Conservation (phyloP, 2,113 vertebrate species). For the Urocynchramus pylzowi region DNA sequence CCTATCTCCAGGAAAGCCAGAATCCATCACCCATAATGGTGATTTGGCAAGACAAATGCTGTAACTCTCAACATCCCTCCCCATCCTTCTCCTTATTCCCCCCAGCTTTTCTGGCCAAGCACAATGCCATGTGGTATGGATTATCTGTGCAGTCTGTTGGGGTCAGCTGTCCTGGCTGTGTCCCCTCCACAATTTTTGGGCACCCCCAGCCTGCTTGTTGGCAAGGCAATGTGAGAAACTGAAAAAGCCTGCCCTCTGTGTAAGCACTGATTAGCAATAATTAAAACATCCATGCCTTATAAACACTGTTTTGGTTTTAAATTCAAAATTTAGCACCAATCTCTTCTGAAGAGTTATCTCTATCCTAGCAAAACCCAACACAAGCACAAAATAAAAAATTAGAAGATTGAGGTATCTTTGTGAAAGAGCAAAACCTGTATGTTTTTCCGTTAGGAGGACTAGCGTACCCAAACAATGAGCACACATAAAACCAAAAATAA, state of each 20-base stretch:
- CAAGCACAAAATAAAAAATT: neutral
- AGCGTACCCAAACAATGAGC: neutral
- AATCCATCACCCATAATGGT: accelerated
- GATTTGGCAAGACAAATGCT: neutral
- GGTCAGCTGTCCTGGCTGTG: neutral
- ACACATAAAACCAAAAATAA: neutral
- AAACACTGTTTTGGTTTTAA: neutral
- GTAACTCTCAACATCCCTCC: accelerated
- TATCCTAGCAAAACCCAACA: neutral
- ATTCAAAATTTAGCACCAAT: neutral
- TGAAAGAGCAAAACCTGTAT: neutral
- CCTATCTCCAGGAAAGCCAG: neutral
- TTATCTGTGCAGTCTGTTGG: neutral
- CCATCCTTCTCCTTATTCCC: neutral
- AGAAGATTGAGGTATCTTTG: neutral
- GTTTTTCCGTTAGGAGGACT: neutral
- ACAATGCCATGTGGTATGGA: accelerated
- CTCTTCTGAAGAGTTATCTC: neutral
- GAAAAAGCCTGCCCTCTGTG: neutral
- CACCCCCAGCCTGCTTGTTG: neutral
- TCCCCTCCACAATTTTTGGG: neutral
- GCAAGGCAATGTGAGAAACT: neutral
- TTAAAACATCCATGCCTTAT: neutral
- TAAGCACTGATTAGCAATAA: neutral
- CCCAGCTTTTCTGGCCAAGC: neutral